Conservation (phyloP, 2,113 vertebrate species). For the Strigops habroptila region DNA sequence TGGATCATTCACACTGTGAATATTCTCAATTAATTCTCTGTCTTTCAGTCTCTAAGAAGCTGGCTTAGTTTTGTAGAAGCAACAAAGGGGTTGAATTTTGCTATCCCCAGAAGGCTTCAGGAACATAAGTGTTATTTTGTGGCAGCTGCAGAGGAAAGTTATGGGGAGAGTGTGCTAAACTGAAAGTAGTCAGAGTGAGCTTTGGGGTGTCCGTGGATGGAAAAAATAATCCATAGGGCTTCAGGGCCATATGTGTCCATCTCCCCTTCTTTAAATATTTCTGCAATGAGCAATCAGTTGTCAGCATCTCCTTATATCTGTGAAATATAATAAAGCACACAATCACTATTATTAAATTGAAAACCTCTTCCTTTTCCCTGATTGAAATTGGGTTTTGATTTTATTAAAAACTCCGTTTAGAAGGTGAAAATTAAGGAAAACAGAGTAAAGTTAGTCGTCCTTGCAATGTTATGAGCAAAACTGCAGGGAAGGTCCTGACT, state of each 20-base stretch:
- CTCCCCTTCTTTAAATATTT: background rate
- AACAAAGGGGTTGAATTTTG: background rate
- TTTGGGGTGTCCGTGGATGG: background rate
- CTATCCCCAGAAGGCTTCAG: background rate
- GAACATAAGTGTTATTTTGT: background rate
- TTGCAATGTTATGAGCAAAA: background rate
- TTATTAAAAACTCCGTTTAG: background rate
- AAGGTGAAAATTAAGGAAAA: background rate
- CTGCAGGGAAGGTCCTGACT: background rate
- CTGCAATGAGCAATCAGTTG: background rate
- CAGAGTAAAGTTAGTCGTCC: background rate
- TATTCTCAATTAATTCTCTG: background rate
- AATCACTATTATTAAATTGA: background rate
- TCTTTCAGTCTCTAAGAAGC: background rate
- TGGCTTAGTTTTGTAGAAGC: background rate
- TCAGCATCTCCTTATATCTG: background rate
- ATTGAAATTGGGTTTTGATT: background rate
- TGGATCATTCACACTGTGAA: background rate
- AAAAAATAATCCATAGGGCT: background rate
- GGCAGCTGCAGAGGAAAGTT: background rate
- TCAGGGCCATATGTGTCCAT: background rate
- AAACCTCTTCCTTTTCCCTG: background rate
- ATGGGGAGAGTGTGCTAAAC: background rate
- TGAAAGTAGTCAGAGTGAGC: background rate
- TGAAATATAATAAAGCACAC: background rate